A percentile compares a stretch with the other conserved stretches of the same genome.
Evolutionary conservation across 2,113 vertebrate genomes (phyloP).

Genomic region (Ophthalmolycus amberensis): DNA sequence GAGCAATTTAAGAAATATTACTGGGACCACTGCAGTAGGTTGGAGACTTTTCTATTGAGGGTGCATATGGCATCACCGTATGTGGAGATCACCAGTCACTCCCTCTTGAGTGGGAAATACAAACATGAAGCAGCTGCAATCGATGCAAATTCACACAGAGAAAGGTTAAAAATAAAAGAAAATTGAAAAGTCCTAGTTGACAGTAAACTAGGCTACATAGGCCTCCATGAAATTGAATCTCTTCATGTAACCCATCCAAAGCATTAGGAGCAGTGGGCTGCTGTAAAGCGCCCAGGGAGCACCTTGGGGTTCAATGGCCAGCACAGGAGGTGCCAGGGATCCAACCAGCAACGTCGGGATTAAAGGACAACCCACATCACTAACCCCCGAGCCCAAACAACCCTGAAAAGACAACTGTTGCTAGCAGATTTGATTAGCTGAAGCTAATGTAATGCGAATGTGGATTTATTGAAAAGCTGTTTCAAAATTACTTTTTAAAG

Average conservation of each 20-base stretch:
- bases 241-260: background rate
- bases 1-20: background rate
- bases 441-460: background rate
- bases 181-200: too few species aligned
- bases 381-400: background rate
- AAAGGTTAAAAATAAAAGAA: background rate
- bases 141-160: too few species aligned
- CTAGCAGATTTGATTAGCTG: background rate
- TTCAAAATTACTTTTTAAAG: background rate
- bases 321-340: too few species aligned
- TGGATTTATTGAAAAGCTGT: background rate
- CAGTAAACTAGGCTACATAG: too few species aligned
- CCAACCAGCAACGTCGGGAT: too few species aligned
- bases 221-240: background rate
- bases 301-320: too few species aligned
- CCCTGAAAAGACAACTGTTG: background rate
- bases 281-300: background rate
- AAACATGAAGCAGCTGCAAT: background rate
- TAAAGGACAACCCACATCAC: background rate
- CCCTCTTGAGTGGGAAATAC: background rate
- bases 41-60: background rate
- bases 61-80: background rate
- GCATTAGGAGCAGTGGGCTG: background rate
- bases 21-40: background rate
- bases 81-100: background rate